Conservation (phyloP, 2,888 invertebrate species). For the Mimachlamys varia region DNA sequence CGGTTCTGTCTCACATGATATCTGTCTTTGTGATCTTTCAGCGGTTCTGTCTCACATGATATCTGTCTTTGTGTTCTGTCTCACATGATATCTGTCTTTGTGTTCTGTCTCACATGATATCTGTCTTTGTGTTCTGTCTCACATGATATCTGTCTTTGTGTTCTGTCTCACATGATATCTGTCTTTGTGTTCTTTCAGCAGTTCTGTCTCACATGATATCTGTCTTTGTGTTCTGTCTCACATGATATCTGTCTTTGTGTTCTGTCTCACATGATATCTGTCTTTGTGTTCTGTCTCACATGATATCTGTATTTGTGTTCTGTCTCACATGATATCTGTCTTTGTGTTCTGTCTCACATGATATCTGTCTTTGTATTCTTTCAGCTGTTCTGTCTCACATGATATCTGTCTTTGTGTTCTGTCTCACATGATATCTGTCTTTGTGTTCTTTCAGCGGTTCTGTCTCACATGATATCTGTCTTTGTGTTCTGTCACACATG, state of each 20-base stretch:
- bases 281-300: slow-evolving; percentile 91
- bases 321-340: slow-evolving; percentile 92
- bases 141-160: slow-evolving; percentile 92
- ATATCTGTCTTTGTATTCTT: too few species aligned
- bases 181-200: too few species aligned
- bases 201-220: slow-evolving; percentile 92
- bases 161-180: slow-evolving; percentile 92
- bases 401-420: slow-evolving; percentile 91
- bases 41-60: slow-evolving; percentile 93
- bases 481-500: slow-evolving; percentile 86
- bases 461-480: slow-evolving; percentile 92
- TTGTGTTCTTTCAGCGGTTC: too few species aligned
- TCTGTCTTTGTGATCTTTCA: too few species aligned
- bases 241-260: slow-evolving; percentile 92
- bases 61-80: slow-evolving; percentile 90
- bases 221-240: slow-evolving; percentile 90
- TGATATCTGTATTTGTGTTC: slow-evolving; percentile 90
- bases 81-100: slow-evolving; percentile 91
- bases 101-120: slow-evolving; percentile 92
- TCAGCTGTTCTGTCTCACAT: slow-evolving; percentile 92
- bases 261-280: slow-evolving; percentile 91
- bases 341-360: slow-evolving; percentile 93
- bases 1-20: slow-evolving; percentile 92
- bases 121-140: slow-evolving; percentile 91
- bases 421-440: slow-evolving; percentile 91